phyloP scores from a whole-genome alignment of 2,113 vertebrate species.

The Pungitius pungitius region DNA sequence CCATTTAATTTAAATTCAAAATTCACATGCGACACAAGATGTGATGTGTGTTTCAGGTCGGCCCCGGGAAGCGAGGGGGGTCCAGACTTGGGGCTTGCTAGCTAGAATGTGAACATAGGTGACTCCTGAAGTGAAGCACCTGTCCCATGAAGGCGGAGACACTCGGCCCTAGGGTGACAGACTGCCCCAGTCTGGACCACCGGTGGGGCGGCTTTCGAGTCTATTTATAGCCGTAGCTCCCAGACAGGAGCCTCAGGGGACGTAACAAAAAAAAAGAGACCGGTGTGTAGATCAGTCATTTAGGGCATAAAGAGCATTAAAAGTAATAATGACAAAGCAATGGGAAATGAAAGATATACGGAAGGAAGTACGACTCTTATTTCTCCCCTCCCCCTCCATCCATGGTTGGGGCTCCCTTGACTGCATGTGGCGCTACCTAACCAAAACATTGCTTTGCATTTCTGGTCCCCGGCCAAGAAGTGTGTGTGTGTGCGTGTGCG shows the following conservation, averaged over 20 bases:
- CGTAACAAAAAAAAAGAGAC: not conserved
- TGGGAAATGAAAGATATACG: not conserved
- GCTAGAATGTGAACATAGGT: not conserved
- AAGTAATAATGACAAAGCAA: conserved; percentile 4
- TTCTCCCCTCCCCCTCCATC: not conserved
- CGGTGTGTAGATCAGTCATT: not conserved
- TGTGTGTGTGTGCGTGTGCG: conserved; percentile 4
- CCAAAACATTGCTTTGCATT: conserved; percentile 72
- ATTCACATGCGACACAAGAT: not conserved
- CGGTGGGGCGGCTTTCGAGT: conserved; percentile 20
- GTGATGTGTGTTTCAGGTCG: not conserved
- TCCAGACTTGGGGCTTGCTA: not conserved
- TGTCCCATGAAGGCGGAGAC: conserved; percentile 55
- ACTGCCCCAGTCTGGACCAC: conserved; percentile 55
- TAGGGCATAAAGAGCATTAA: not conserved
- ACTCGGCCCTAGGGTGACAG: conserved; percentile 36
- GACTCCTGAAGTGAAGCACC: conserved; percentile 52
- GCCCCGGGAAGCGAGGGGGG: not conserved
- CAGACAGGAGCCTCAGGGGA: conserved; percentile 18
- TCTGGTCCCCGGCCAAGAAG: conserved; percentile 61
- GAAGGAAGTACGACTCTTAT: not conserved
- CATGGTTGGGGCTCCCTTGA: conserved; percentile 30
- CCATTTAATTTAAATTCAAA: too few relatives aligned
- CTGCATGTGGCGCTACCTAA: conserved; percentile 59
- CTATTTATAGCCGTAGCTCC: conserved; percentile 65